Evolutionary conservation across 2,113 vertebrate genomes (phyloP), one percentile per base, ranked within the genome.

Genomic region (Erythrocercus mccallii): DNA sequence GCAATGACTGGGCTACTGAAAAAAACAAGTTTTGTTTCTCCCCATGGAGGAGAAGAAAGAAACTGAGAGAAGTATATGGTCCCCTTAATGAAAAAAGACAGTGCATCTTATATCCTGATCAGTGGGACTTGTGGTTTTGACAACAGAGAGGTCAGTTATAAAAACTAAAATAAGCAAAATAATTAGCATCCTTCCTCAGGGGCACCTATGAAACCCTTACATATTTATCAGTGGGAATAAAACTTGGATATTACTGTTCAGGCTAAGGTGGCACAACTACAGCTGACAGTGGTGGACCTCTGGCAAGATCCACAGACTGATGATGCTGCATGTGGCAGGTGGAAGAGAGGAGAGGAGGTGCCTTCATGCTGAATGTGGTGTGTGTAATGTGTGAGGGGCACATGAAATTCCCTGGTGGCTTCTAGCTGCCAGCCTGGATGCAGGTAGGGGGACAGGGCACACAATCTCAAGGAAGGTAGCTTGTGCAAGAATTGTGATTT

Each of bases 1-100:
- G 15, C 54, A 65, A 45, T 62, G 88, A 72, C 45, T 42, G 65
- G 16, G 48, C 76, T 91, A 82, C 85, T n/a, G 61, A 33, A 64
- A 44, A 47, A 91, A 96, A 79, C 83, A 88, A 79, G 50, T 64
- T 84, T 83, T 78, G 7, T 23, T 61, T 95, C 81, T 96, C 37
- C 42, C 71, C 48, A 10, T 85, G 50, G 81, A 78, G 60, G 58
- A 84, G 84, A 65, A 96, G 88, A 95, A 77, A 87, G 92, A 88
- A 80, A 73, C 57, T 37, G 69, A 92, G 92, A 23, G 50, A 81
- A 58, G 23, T 93, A 74, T 60, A 44, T 66, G 54, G 35, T 92
- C 23, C 37, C 23, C 66, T 82, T 81, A 51, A 79, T 91, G 79
- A 53, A 54, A 95, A 92, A 90, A 18, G 35, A 74, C 40, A 72